These are phyloP conservation scores for Crenichthys baileyi DNA, from an alignment of 2,797 vertebrate genomes.

Conservation along the genomic window DNA sequence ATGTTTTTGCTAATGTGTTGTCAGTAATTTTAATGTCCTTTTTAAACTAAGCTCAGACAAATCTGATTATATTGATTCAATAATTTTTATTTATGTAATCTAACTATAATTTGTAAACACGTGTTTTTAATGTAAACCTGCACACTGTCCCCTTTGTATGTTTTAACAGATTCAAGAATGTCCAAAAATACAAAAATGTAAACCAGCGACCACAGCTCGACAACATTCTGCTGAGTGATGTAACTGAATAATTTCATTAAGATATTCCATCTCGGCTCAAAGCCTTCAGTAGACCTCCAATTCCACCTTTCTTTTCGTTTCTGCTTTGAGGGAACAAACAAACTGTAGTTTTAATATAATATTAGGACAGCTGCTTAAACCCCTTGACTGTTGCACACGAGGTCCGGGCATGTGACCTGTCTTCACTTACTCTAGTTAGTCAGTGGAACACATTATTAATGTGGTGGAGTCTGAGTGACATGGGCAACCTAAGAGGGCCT, in stretches of 20 bases:
- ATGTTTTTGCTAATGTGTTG: neutral
- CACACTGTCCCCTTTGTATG: neutral
- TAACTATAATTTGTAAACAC: no score
- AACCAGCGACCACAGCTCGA: constrained; percentile 12
- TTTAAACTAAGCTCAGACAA: neutral
- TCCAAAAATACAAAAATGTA: constrained; percentile 16
- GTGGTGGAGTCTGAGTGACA: constrained; percentile 32
- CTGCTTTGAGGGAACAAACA: constrained; percentile 21
- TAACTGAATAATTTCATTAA: constrained; percentile 16
- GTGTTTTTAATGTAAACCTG: neutral
- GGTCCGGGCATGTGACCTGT: constrained; percentile 42
- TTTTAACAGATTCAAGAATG: constrained; percentile 16
- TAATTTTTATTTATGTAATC: neutral
- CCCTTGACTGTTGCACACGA: constrained; percentile 28
- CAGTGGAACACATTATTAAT: constrained; percentile 46
- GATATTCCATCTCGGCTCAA: neutral
- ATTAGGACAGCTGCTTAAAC: constrained; percentile 33
- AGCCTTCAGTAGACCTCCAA: neutral
- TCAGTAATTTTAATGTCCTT: neutral
- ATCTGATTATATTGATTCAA: neutral
- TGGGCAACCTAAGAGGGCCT: constrained; percentile 42
- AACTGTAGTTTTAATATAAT: constrained; percentile 20
- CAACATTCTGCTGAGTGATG: constrained; percentile 4
- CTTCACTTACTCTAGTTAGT: constrained; percentile 51
- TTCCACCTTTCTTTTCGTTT: neutral